Evolutionary conservation across 2,888 invertebrate genomes (phyloP).

Genomic region (Agrotis clavis): DNA sequence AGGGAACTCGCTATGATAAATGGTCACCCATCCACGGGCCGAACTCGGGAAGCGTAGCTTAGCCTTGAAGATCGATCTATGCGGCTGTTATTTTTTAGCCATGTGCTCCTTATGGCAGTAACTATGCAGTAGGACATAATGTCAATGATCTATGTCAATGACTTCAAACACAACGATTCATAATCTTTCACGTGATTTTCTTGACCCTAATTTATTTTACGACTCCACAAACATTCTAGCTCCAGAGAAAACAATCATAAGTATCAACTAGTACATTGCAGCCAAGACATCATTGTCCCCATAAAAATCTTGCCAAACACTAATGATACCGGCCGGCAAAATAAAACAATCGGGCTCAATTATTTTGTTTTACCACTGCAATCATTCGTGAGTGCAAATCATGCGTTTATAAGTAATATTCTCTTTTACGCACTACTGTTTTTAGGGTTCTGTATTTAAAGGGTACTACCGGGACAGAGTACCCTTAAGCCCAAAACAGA

Average conservation of each 20-base stretch:
- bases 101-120: too few species aligned
- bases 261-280: background rate
- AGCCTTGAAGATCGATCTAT: too few species aligned
- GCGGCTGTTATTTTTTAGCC: too few species aligned
- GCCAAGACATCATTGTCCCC: conserved; percentile 38
- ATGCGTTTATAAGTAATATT: conserved; percentile 17
- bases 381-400: conserved; percentile 49
- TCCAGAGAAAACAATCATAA: conserved; percentile 20
- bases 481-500: too few species aligned
- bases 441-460: background rate
- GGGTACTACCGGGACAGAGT: too few species aligned
- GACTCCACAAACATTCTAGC: conserved; percentile 1
- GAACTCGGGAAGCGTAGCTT: too few species aligned
- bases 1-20: too few species aligned
- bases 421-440: conserved; percentile 33
- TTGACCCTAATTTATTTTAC: conserved; percentile 33
- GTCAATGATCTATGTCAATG: conserved; percentile 1
- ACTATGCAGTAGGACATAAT: background rate
- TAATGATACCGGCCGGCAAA: conserved; percentile 52
- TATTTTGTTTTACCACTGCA: conserved; percentile 50
- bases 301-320: conserved; percentile 38
- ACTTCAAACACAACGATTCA: background rate
- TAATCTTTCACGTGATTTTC: conserved; percentile 18
- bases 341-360: conserved; percentile 55
- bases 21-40: too few species aligned